Base-by-base conservation (phyloP, 1,140 invertebrate genomes). In the Aphelinus certus region DNA sequence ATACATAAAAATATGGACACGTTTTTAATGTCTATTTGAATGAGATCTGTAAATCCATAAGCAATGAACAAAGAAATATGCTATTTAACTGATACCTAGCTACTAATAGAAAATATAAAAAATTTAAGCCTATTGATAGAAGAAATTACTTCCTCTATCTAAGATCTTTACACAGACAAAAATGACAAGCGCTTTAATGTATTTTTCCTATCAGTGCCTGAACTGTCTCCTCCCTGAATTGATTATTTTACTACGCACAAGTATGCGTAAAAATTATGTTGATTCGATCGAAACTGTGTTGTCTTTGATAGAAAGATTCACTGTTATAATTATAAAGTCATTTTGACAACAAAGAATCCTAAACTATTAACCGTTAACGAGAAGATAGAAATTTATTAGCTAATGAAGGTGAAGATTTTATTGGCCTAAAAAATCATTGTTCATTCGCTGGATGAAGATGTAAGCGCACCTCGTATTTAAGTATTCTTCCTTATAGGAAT, bases 151-250 rank as follows among this genome's bases (percentile, higher is more conserved):
- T 71, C 63, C 57, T 71, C 58, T 70, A 10, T 70, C 61, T 75
- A 75, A 45, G 45, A 71, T 65, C 66, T 72, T 71, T 67, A 62
- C 7, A 47, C 6, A 67, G 3, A 4, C n/a, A 60, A 71, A 69
- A 66, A 66, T 63, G 57, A 64, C n/a, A 47, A 10, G 61, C 7
- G 61, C 42, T 76, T 76, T 55, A 55, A 48, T 58, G 47, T 72
- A 76, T 62, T 72, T 76, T 71, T 71, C 64, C 64, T 76, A 43
- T 56, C 75, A 76, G 64, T 71, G 75, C 75, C 69, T 76, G 62
- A 67, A 66, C 10, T 67, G 58, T 72, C 7, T 71, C 57, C 7
- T 61, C 45, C 64, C 10, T 68, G 51, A 71, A 61, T 73, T 58
- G 7, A 62, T 71, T 57, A 76, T 66, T 76, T 66, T 47, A 64